A percentile compares a stretch with the other conserved stretches of the same genome.
These are phyloP conservation scores for Nylanderia fulva DNA, from an alignment of 1,140 invertebrate species.

Conservation along the genomic window DNA sequence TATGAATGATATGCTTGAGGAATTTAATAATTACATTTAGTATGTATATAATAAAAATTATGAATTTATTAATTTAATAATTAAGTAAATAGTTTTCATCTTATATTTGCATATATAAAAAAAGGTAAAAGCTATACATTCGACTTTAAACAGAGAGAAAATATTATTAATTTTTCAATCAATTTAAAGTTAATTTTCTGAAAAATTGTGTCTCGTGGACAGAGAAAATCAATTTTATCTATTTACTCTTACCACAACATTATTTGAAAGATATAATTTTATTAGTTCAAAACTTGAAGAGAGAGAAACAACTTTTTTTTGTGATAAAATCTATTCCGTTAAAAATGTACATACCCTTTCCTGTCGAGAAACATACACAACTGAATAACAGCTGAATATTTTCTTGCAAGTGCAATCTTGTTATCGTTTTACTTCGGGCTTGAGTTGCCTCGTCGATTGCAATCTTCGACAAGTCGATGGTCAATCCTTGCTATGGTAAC, in stretches of 20 bases:
- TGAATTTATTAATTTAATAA: background rate
- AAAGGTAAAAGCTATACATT: background rate
- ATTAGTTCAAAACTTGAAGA: background rate
- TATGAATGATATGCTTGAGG: background rate
- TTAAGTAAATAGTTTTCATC: background rate
- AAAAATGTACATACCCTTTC: background rate
- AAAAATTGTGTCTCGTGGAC: too few relatives aligned
- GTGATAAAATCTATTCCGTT: background rate
- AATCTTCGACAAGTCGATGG: constrained; percentile 6
- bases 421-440: background rate
- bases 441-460: background rate
- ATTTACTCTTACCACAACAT: background rate
- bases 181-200: background rate
- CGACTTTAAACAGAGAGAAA: background rate
- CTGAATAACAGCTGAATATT: background rate
- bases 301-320: background rate
- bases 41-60: too few relatives aligned
- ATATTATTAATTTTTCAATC: background rate
- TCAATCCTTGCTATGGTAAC: background rate
- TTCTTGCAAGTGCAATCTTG: background rate
- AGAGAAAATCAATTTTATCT: background rate
- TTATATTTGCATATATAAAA: background rate
- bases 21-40: constrained; percentile 3
- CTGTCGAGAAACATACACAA: background rate
- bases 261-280: constrained; percentile 3